Conservation (phyloP, 2,113 vertebrate genomes). For the Regulus satrapa region DNA sequence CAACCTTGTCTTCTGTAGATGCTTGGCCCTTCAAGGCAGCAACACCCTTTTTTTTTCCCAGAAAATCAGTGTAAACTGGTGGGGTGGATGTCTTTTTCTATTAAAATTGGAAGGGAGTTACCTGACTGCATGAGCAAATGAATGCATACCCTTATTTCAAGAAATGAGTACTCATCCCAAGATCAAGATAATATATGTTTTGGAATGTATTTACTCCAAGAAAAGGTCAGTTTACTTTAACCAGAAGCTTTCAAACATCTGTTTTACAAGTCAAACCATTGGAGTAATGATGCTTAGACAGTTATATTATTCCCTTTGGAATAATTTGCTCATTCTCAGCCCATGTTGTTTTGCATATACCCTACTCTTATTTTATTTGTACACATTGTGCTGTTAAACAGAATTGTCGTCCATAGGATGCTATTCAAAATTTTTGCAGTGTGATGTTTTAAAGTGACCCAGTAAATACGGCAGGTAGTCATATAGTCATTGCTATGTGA, state of each 20-base stretch:
- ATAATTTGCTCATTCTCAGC: neutral
- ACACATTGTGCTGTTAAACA: neutral
- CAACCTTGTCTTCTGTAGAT: neutral
- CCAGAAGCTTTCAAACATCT: neutral
- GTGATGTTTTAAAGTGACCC: neutral
- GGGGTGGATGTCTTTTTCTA: neutral
- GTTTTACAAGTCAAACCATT: neutral
- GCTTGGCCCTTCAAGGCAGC: neutral
- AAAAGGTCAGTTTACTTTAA: neutral
- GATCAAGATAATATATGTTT: neutral
- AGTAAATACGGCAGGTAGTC: neutral
- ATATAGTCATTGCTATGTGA: neutral
- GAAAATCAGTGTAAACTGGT: neutral
- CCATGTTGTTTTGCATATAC: neutral
- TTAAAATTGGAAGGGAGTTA: neutral
- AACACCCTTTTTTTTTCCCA: neutral
- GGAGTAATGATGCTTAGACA: neutral
- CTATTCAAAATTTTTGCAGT: neutral
- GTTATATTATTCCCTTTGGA: neutral
- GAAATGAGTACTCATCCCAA: neutral
- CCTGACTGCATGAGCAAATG: fast-evolving
- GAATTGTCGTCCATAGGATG: neutral
- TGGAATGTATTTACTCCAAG: neutral
- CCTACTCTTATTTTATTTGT: neutral
- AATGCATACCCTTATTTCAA: neutral